Base-by-base conservation (phyloP, 1,140 invertebrate species). In the Drosophila ironensis region DNA sequence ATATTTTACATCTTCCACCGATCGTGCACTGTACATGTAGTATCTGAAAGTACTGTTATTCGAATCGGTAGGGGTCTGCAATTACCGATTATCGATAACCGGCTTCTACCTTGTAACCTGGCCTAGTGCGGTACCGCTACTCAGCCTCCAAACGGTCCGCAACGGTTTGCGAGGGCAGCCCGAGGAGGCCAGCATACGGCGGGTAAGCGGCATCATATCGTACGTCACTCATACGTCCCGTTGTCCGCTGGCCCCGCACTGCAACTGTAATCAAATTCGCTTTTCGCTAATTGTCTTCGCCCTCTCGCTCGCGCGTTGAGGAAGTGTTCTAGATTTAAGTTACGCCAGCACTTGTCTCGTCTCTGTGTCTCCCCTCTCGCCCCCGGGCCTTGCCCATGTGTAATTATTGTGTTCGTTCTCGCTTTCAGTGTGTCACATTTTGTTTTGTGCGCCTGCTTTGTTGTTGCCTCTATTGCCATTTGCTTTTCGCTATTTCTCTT, bases 251-350 rank as follows among this genome's bases (percentile, higher is more conserved):
- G 17, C 38, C 17, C 38, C 7, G 35, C 6, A 7, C 57, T 68
- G 72, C 72, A 84, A 77, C 68, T 84, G 77, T 82, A 82, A 82
- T 82, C 72, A 82, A 82, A 82, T 82, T 82, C 77, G 78, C 78
- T 78, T 78, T 78, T 78, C 48, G 69, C 77, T 82, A 81, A 82
- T 81, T 77, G 72, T 72, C 38, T 35, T 27, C 60, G 47, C 56
- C 41, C 16, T 53, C 46, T 22, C 38, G 35, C 50, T 67, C 14
- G 56, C 59, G 54, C 63, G 44, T 81, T 56, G 48, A 81, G 77
- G 68, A 82, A 82, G 61, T 76, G 77, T 76, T 52, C 56, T 81
- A 75, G 56, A 68, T 76, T 76, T 63, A 80, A 63, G 70, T 74
- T 75, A 74, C 72, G 72, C 70, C 59, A 75, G 72, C 72, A 82